Base-by-base conservation (phyloP, 2,797 vertebrate genomes). In the Caiman crocodilus region DNA sequence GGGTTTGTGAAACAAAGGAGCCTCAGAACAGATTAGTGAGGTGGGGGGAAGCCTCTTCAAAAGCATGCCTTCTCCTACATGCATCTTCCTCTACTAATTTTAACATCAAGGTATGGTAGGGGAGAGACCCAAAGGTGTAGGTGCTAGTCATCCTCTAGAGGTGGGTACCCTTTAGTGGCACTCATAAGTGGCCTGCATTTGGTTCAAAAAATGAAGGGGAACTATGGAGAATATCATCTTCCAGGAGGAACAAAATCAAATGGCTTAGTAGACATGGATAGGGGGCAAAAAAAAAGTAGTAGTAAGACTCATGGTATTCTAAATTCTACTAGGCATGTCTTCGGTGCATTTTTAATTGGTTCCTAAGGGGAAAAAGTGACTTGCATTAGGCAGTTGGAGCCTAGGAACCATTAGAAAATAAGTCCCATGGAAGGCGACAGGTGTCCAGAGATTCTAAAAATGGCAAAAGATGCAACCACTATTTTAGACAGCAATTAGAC, bases 281-380 rank as follows among this genome's bases (percentile, higher is more conserved):
- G 59, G 83, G 25, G 59, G 59, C 26, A 23, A 28, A 85, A 60
- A 35, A 77, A 91, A 87, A 90, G 65, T 57, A 50, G 42, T 50
- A 50, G 11, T 65, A 89, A 93, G 79, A 61, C 55, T 30, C 14
- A 73, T 42, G 74, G 87, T 78, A 77, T 74, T 90, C 69, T 85
- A 63, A 91, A 85, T 79, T 80, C 84, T 55, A n/a, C 67, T 50
- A 50, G 42, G 42, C 69, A 90, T 32, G 82, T 59, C 71, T 95
- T 90, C 90, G 84, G 82, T 85, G 79, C 56, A 9, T 82, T 56
- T 76, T 82, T 74, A 79, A 85, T 63, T 64, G 93, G 76, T 82
- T 91, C 75, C 87, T 79, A 55, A 91, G 84, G 78, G 30, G 67
- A 90, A 73, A 87, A 89, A 42, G 25, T 79, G 69, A 63, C 63